Conservation (phyloP, 2,888 invertebrate genomes). For the Nezara viridula region DNA sequence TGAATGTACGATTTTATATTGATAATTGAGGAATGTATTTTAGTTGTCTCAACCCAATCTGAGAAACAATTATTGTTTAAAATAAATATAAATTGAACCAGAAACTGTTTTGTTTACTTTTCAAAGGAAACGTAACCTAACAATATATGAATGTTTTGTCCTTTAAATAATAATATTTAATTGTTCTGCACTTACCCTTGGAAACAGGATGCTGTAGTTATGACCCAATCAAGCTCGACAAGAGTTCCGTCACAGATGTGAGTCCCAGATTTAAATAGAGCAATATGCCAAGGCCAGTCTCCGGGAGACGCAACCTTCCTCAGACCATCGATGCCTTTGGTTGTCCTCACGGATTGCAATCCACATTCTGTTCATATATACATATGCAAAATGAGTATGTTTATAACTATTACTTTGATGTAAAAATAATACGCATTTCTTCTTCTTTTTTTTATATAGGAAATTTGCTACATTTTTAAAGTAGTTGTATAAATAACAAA, state of each 20-base stretch:
- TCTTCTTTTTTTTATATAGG: too few relatives aligned
- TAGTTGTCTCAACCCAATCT: too few relatives aligned
- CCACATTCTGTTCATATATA: constrained; percentile 75
- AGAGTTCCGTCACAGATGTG: constrained; percentile 92
- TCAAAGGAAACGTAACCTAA: too few relatives aligned
- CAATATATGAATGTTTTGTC: too few relatives aligned
- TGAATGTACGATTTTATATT: too few relatives aligned
- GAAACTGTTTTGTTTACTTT: too few relatives aligned
- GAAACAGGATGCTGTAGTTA: constrained; percentile 90
- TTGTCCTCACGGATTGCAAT: constrained; percentile 74
- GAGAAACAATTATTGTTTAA: too few relatives aligned
- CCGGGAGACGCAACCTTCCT: constrained; percentile 83
- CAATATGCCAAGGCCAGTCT: constrained; percentile 95
- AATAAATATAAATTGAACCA: too few relatives aligned
- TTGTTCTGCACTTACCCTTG: constrained; percentile 71
- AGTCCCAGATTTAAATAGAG: constrained; percentile 84
- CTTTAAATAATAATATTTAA: background rate
- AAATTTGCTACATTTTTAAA: too few relatives aligned
- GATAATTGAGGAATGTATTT: too few relatives aligned
- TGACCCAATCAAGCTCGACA: constrained; percentile 84
- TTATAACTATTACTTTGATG: background rate
- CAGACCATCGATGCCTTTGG: constrained; percentile 70
- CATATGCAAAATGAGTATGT: background rate
- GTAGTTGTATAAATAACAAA: too few relatives aligned
- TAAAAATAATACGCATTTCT: too few relatives aligned